phyloP scores from a whole-genome alignment of 2,888 invertebrate species.

The Labia minor region DNA sequence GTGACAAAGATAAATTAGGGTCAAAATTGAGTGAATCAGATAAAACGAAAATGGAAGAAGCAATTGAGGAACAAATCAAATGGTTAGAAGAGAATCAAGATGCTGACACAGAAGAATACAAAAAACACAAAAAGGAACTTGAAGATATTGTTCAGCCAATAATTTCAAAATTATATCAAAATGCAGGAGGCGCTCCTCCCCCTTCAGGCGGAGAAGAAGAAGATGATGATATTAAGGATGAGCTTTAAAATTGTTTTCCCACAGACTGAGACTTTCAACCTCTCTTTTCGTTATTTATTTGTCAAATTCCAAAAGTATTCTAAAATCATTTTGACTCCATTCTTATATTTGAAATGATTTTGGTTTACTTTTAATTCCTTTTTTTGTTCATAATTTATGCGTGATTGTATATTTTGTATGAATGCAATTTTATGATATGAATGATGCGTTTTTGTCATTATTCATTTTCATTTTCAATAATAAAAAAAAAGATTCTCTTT shows the following conservation, averaged over 20 bases:
- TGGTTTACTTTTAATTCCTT: background rate
- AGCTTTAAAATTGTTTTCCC: constrained; percentile 49
- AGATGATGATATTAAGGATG: constrained; percentile 70
- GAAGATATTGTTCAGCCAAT: constrained; percentile 95
- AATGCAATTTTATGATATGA: background rate
- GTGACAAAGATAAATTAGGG: constrained; percentile 94
- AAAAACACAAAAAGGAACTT: constrained; percentile 88
- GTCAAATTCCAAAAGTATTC: background rate
- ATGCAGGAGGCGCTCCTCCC: constrained; percentile 66
- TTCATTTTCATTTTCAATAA: background rate
- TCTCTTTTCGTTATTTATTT: background rate
- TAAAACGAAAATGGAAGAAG: constrained; percentile 87
- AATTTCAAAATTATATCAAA: constrained; percentile 90
- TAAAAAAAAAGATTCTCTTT: background rate
- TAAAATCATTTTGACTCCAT: background rate
- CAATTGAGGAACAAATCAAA: constrained; percentile 93
- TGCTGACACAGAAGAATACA: constrained; percentile 82
- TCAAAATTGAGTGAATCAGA: constrained; percentile 80
- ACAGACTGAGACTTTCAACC: background rate
- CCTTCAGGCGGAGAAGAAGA: constrained; percentile 55
- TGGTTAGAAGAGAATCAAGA: constrained; percentile 96
- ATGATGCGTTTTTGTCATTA: background rate
- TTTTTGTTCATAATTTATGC: background rate
- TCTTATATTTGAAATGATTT: background rate
- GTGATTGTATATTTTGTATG: background rate